Evolutionary conservation across 2,797 vertebrate species (phyloP).

Genomic region (Aselliscus stoliczkanus): DNA sequence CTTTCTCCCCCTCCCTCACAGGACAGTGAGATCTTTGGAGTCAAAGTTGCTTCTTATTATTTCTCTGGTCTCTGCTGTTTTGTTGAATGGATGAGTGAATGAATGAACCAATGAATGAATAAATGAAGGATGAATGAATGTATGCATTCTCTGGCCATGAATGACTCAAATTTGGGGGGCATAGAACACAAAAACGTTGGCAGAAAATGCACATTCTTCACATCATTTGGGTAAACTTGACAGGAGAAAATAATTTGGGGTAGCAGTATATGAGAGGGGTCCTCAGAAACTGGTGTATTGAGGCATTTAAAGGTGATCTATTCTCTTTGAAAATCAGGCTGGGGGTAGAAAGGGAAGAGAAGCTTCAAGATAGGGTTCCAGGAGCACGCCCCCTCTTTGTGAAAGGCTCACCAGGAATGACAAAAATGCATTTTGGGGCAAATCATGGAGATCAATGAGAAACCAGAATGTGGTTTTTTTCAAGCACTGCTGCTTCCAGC

Average conservation of each 20-base stretch:
- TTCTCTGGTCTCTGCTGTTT: not conserved
- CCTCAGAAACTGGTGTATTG: not conserved
- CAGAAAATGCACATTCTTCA: not conserved
- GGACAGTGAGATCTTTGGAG: not conserved
- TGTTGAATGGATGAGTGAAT: not conserved
- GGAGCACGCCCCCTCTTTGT: not conserved
- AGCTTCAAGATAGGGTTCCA: not conserved
- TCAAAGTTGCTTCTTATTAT: not conserved
- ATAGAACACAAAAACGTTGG: not conserved
- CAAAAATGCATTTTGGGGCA: not conserved
- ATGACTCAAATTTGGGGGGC: not conserved
- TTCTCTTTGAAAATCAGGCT: not conserved
- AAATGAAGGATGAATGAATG: not conserved
- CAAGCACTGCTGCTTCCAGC: not conserved
- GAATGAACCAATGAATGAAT: no score
- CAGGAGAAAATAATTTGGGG: not conserved
- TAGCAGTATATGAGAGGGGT: not conserved
- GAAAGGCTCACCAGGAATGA: not conserved
- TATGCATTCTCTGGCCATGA: not conserved
- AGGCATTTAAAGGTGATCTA: not conserved
- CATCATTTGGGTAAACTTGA: not conserved
- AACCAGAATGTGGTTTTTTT: not conserved
- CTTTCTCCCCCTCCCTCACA: not conserved
- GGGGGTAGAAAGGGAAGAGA: not conserved
- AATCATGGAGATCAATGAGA: not conserved